phyloP scores from a whole-genome alignment of 2,113 vertebrate genomes.

The Dipodomys stephensi region DNA sequence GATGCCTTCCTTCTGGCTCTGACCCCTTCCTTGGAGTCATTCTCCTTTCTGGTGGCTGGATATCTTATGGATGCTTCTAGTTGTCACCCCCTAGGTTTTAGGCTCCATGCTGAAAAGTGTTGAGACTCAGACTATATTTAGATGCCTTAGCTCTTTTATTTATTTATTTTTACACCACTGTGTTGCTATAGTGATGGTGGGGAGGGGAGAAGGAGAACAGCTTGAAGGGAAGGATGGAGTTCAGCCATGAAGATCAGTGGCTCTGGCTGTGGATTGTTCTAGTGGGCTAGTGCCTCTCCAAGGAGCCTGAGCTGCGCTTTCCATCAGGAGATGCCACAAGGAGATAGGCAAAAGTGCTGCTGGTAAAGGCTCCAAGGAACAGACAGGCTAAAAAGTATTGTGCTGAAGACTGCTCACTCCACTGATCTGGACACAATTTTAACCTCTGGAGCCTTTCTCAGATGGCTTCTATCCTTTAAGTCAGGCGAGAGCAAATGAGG shows the following conservation, averaged over 20 bases:
- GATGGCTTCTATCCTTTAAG: not conserved
- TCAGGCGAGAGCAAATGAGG: not conserved
- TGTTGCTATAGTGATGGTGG: conserved; percentile 89
- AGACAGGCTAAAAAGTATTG: not conserved
- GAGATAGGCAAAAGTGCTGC: not conserved
- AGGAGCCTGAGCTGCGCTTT: not conserved
- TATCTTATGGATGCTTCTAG: conserved; percentile 71
- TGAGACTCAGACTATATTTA: conserved; percentile 90
- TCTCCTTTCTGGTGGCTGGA: conserved; percentile 28
- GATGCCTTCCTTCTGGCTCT: not conserved
- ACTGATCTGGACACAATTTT: not conserved
- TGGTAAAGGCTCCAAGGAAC: not conserved
- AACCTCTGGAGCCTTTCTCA: not conserved
- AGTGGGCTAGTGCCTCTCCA: not conserved
- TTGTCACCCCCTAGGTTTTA: conserved; percentile 78
- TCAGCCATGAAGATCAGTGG: conserved; percentile 71
- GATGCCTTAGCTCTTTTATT: conserved; percentile 85
- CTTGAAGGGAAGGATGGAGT: conserved; percentile 77
- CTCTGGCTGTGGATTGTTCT: conserved; percentile 31
- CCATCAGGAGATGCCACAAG: not conserved
- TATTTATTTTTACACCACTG: conserved; percentile 80
- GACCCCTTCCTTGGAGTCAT: conserved; percentile 18
- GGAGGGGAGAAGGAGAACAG: conserved; percentile 73
- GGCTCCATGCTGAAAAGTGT: conserved; percentile 84
- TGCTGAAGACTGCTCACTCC: not conserved